These are phyloP conservation scores for Galaxias olidus DNA, from an alignment of 2,797 vertebrate genomes.

Conservation along the genomic window DNA sequence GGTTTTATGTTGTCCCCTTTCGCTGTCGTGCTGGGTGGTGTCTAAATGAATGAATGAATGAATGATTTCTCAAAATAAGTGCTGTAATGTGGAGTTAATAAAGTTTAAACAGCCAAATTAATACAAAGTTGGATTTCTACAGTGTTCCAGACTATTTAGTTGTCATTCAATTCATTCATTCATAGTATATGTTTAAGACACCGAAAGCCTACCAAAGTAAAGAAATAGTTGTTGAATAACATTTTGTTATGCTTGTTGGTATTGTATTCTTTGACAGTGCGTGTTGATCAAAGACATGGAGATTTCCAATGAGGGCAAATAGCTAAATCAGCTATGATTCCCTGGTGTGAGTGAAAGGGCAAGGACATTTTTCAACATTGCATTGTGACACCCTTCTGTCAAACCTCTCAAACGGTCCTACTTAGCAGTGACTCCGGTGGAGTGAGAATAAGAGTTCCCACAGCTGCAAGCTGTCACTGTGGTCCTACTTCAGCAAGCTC, in stretches of 20 bases:
- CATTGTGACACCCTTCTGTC: constrained; percentile 62
- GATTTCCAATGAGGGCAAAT: constrained; percentile 3
- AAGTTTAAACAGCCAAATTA: too few species aligned
- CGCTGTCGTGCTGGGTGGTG: not conserved
- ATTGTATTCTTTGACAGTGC: too few species aligned
- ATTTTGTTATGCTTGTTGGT: too few species aligned
- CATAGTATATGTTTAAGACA: too few species aligned
- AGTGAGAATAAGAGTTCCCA: constrained; percentile 67
- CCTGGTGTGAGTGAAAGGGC: constrained; percentile 31
- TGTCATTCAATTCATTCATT: too few species aligned
- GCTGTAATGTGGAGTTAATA: too few species aligned
- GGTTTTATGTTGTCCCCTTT: constrained; percentile 31
- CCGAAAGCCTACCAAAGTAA: too few species aligned
- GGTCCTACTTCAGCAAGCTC: constrained; percentile 66
- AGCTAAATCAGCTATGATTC: constrained; percentile 14
- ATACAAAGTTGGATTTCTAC: too few species aligned
- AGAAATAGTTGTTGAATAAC: too few species aligned
- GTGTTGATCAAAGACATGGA: too few species aligned
- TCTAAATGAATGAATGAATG: too few species aligned
- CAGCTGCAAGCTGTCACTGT: constrained; percentile 75
- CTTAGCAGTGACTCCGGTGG: constrained; percentile 53
- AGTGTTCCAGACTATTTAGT: too few species aligned
- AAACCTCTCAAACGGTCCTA: constrained; percentile 57
- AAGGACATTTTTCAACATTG: constrained; percentile 60
- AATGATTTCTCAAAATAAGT: not conserved